Evolutionary conservation across 2,797 vertebrate species (phyloP).

Genomic region (Aratinga solstitialis): DNA sequence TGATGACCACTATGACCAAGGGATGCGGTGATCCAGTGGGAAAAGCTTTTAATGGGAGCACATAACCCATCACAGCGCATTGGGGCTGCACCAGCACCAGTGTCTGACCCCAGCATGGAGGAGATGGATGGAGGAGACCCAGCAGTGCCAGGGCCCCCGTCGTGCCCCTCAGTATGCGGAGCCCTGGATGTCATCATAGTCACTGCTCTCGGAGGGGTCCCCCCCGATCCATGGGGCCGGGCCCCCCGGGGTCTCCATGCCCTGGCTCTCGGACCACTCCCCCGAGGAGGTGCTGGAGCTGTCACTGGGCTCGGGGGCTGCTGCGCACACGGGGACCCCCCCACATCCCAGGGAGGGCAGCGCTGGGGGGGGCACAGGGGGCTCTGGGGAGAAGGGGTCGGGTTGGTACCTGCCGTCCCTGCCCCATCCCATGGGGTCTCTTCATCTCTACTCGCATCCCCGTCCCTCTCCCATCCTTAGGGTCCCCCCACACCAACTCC

Average conservation of each 20-base stretch:
- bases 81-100: not conserved
- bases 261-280: conserved; percentile 76
- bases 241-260: fast-evolving
- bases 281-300: conserved; percentile 78
- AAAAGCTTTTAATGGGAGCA: conserved; percentile 3
- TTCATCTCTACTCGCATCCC: not conserved
- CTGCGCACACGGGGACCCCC: not conserved
- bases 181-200: conserved; percentile 54
- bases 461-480: not conserved
- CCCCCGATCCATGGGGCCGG: not conserved
- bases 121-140: fast-evolving
- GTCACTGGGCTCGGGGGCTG: not conserved
- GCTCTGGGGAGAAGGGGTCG: fast-evolving
- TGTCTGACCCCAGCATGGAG: fast-evolving
- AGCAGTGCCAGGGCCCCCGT: not conserved
- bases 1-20: not conserved
- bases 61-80: not conserved
- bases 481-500: not conserved
- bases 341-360: not conserved
- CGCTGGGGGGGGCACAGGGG: fast-evolving
- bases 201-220: not conserved
- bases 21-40: fast-evolving
- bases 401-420: not conserved
- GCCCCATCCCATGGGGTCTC: not conserved
- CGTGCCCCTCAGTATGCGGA: not conserved